Conservation (phyloP, 1,140 invertebrate genomes). For the Anoplophora glabripennis region DNA sequence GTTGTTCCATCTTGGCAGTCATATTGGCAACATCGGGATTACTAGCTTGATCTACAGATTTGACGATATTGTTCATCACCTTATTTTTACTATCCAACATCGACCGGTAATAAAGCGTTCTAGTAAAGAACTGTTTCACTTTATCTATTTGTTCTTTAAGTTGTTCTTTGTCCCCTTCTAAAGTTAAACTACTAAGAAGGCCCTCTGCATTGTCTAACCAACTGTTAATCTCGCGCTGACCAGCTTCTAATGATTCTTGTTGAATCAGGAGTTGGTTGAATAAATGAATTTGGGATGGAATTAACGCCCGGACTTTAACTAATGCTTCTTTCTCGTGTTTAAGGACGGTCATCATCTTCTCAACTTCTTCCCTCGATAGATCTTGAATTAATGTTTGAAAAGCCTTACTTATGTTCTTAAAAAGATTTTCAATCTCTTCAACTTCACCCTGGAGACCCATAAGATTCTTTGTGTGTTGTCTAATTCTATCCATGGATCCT, state of each 20-base stretch:
- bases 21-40: constrained; percentile 71
- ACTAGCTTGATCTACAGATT: constrained; percentile 69
- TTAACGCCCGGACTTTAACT: constrained; percentile 74
- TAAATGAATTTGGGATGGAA: constrained; percentile 75
- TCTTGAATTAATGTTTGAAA: constrained; percentile 89
- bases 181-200: constrained; percentile 60
- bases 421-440: constrained; percentile 83
- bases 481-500: constrained; percentile 73
- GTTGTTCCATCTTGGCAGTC: constrained; percentile 66
- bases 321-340: constrained; percentile 88
- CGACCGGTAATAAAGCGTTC: constrained; percentile 86
- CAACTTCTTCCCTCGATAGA: constrained; percentile 85
- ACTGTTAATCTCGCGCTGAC: constrained; percentile 76
- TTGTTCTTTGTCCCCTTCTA: constrained; percentile 69
- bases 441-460: constrained; percentile 76
- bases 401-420: constrained; percentile 84
- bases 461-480: constrained; percentile 75
- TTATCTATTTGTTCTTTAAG: constrained; percentile 73
- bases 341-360: constrained; percentile 82
- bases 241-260: constrained; percentile 84
- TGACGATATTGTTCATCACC: constrained; percentile 84
- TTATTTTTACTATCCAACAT: constrained; percentile 94
- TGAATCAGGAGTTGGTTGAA: constrained; percentile 84
- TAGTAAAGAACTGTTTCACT: constrained; percentile 84
- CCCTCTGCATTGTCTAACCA: constrained; percentile 85